Evolutionary conservation across 2,888 invertebrate genomes (phyloP).

Genomic region (Siphonodentalium dalli): DNA sequence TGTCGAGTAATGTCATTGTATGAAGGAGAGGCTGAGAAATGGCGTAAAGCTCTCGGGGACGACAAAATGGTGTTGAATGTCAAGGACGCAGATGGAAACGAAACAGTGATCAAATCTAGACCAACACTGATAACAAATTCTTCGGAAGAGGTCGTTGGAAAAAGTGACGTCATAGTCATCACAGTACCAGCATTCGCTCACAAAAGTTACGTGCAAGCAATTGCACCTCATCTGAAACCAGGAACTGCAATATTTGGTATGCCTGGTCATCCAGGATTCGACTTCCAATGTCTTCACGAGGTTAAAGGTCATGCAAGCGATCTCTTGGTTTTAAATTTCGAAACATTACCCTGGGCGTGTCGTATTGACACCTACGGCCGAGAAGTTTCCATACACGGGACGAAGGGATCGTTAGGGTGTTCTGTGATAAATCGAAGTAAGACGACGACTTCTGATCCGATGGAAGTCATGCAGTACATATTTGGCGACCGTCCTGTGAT

Average conservation of each 20-base stretch:
- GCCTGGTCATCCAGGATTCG: constrained; percentile 53
- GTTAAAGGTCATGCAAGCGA: constrained; percentile 29
- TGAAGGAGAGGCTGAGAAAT: constrained; percentile 47
- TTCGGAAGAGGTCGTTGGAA: constrained; percentile 35
- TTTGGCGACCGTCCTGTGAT: constrained; percentile 39
- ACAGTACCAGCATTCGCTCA: constrained; percentile 55
- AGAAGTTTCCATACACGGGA: constrained; percentile 40
- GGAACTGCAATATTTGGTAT: constrained; percentile 44
- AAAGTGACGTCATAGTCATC: constrained; percentile 43
- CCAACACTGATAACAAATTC: constrained; percentile 44
- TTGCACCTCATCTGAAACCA: constrained; percentile 36
- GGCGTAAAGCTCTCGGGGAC: constrained; percentile 33
- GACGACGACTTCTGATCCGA: constrained; percentile 26
- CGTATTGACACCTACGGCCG: constrained; percentile 42
- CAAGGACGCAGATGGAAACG: constrained; percentile 25
- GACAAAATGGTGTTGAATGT: constrained; percentile 29
- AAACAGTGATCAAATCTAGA: constrained; percentile 29
- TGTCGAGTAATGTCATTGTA: constrained; percentile 44
- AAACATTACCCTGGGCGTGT: constrained; percentile 52
- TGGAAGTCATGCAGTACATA: constrained; percentile 34
- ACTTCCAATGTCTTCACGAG: constrained; percentile 38
- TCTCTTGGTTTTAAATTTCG: constrained; percentile 39
- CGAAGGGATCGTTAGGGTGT: constrained; percentile 37
- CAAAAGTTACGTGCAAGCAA: constrained; percentile 40
- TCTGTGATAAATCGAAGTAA: constrained; percentile 33